phyloP scores from a whole-genome alignment of 2,113 vertebrate species.

The Meriones unguiculatus region DNA sequence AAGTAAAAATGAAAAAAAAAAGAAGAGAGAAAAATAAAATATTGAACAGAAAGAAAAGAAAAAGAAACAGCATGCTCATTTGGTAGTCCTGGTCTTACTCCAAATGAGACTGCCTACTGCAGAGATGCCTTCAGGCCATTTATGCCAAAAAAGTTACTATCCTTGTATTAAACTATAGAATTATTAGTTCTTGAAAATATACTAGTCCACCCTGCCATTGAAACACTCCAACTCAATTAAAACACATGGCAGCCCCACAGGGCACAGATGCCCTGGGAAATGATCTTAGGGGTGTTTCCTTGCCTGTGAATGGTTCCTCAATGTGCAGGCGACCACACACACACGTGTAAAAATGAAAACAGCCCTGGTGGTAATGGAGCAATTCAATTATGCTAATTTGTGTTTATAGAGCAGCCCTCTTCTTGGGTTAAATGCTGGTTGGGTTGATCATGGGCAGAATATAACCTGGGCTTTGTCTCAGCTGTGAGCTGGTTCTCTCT shows the following conservation, averaged over 20 bases:
- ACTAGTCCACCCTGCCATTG: slow-evolving; percentile 77
- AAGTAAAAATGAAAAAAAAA: background rate
- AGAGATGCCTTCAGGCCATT: slow-evolving; percentile 50
- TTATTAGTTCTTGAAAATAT: slow-evolving; percentile 84
- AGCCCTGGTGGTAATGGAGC: slow-evolving; percentile 74
- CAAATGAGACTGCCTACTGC: slow-evolving; percentile 42
- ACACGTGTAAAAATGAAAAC: slow-evolving; percentile 82
- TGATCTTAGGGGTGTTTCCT: slow-evolving; percentile 85
- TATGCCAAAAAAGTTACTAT: slow-evolving; percentile 71
- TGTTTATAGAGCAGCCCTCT: slow-evolving; percentile 33
- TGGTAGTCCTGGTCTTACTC: slow-evolving; percentile 56
- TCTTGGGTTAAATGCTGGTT: slow-evolving; percentile 33
- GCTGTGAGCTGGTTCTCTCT: background rate
- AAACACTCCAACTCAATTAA: slow-evolving; percentile 85
- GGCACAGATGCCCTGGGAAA: slow-evolving; percentile 86
- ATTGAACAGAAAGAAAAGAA: background rate
- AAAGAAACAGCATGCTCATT: background rate
- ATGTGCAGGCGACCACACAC: slow-evolving; percentile 82
- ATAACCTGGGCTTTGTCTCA: slow-evolving; percentile 43
- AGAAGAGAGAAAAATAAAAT: background rate
- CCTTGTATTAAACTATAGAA: slow-evolving; percentile 76
- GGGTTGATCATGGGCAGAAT: slow-evolving; percentile 25
- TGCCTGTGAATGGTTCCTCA: slow-evolving; percentile 80
- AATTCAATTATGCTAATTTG: slow-evolving; percentile 74
- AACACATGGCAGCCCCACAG: slow-evolving; percentile 81